Evolutionary conservation across 2,113 vertebrate species (phyloP), one percentile per base, ranked within the genome.

Genomic region (Hyperoodon ampullatus): DNA sequence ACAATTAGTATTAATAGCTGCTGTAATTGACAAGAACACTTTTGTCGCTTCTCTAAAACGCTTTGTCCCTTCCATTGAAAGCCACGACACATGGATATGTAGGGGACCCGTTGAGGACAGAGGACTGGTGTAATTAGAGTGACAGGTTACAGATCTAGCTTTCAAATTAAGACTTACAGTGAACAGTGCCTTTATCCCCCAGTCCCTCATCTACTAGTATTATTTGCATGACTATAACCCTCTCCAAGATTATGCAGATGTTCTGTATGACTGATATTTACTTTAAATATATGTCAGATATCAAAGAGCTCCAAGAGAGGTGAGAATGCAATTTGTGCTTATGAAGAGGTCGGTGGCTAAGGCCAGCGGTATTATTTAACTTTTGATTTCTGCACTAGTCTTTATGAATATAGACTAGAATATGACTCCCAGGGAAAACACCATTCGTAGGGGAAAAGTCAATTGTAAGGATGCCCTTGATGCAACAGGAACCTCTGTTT

Each of bases 231-330:
- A 97, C 88, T 63, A 66, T 92, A 77, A 35, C 58, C 44, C 90
- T 98, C 82, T 82, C 42, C 0, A 87, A 96, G 39, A 97, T 86
- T 92, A 97, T 90, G 97, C 50, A 94, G 92, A 89, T 83, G 55
- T 88, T 92, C 39, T 95, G 28, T 50, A 95, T 50, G 90, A 94
- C 77, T 97, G 95, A 58, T 93, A 92, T 86, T 98, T 97, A 85
- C 88, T 98, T 72, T 88, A 33, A 96, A 83, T 96, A 86, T 53
- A 81, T 92, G 61, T 88, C 91, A 95, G 77, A 98, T 95, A 97
- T 91, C 93, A 95, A 86, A 94, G 92, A 77, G 71, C 28, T 80
- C 44, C 84, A 61, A 95, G 88, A 95, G 84, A 88, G 88, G 96
- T 96, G 96, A 94, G 84, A 21, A 88, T 88, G 74, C 75, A 90